Base-by-base conservation (phyloP, 2,888 invertebrate genomes). In the Synanthedon andrenaeformis region DNA sequence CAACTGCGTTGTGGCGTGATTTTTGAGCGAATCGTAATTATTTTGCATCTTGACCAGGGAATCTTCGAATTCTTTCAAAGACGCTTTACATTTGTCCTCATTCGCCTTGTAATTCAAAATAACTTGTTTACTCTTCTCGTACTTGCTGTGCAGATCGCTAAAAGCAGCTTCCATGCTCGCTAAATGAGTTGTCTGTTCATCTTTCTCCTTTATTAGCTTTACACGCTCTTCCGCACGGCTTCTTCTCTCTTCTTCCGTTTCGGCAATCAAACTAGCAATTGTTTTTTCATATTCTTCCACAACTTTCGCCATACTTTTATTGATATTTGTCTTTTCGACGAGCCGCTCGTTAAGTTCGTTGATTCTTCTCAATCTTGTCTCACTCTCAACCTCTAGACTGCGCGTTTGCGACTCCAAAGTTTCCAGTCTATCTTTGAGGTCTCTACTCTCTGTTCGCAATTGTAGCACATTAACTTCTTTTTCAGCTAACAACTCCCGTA, bases 1-100 rank as follows among this genome's bases (percentile, higher is more conserved):
- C 56, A 98, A 89, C 82, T 96, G 96, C 53, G 93, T 91, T 73
- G 95, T 94, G 35, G 97, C 97, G 73, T 97, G 96, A 63, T 92
- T 92, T 79, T 96, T 96, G 59, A 98, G 88, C 61, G 93, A 90
- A 62, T 95, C 94, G 72, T 96, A 96, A 76, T 94, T 93, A 59
- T 92, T 92, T 69, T 96, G 94, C 79, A 95, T 92, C 89, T 74
- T 92, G 56, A 90, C 86, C 19, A 94, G 81, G 54, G 91, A 92
- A 52, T 90, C 90, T 73, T 94, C 91, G 64, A 92, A 92, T 51
- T 92, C 91, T 61, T 90, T 88, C 8, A 94, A 88, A 59, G 92
- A 91, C 67, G 91, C 89, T 67, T 90, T 90, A 56, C 92, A 89
- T 42, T 90, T 89, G 54, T 93, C 93, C 79, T 95, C 94, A 52